These are phyloP conservation scores for Corbicula japonica DNA, from an alignment of 2,888 invertebrate genomes.

Conservation along the genomic window DNA sequence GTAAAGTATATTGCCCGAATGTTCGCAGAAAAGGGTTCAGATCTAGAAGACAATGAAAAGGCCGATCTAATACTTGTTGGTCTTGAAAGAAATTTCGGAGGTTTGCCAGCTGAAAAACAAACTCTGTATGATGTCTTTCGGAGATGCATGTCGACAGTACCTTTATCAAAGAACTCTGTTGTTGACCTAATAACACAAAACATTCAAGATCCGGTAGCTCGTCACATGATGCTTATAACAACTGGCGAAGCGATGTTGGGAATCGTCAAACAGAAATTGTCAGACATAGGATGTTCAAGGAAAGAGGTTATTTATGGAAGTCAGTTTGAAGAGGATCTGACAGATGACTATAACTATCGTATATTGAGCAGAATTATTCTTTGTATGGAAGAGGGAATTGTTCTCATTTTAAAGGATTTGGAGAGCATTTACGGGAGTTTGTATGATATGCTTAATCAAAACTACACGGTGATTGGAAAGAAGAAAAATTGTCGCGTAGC, in stretches of 20 bases:
- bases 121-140: conserved; percentile 55
- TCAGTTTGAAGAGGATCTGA: conserved; percentile 73
- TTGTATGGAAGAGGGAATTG: conserved; percentile 75
- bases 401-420: conserved; percentile 71
- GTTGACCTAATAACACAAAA: conserved; percentile 67
- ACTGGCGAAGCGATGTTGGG: conserved; percentile 69
- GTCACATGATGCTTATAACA: conserved; percentile 71
- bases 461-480: conserved; percentile 70
- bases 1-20: conserved; percentile 41
- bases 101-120: conserved; percentile 58
- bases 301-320: conserved; percentile 73
- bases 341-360: conserved; percentile 74
- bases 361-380: conserved; percentile 73
- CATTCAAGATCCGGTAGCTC: conserved; percentile 55
- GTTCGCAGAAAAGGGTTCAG: conserved; percentile 1
- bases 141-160: not conserved
- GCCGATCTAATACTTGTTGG: conserved; percentile 51
- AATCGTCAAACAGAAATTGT: conserved; percentile 57
- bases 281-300: conserved; percentile 43
- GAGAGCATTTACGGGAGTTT: conserved; percentile 75
- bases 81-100: conserved; percentile 73
- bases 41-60: conserved; percentile 15
- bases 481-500: conserved; percentile 73
- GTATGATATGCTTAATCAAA: conserved; percentile 77
- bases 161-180: conserved; percentile 27